These are phyloP conservation scores for Matsumyia berberina DNA, from an alignment of 2,888 invertebrate species.

Conservation along the genomic window DNA sequence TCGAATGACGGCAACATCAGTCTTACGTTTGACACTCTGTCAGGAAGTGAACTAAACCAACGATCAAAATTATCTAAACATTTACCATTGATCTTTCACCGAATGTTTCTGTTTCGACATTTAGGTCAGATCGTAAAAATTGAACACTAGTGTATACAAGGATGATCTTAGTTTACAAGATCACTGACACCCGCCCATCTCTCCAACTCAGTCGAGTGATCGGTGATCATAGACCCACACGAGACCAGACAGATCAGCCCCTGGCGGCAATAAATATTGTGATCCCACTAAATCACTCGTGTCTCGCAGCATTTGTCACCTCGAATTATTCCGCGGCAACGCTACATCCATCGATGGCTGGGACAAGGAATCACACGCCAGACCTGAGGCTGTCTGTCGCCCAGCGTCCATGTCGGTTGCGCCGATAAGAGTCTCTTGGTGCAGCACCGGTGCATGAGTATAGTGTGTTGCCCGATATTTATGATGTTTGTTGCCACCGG, in stretches of 20 bases:
- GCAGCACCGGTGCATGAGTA: background rate
- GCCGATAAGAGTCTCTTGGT: conserved; percentile 1
- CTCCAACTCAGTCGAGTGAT: background rate
- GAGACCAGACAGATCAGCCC: conserved; percentile 24
- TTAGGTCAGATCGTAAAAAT: conserved; percentile 15
- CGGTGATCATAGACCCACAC: background rate
- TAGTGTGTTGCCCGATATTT: conserved; percentile 19
- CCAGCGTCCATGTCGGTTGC: background rate
- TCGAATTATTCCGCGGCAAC: conserved; percentile 40
- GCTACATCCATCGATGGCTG: conserved; percentile 9
- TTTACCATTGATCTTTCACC: background rate
- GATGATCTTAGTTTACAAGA: background rate
- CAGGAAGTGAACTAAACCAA: background rate
- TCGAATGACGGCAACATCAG: too few relatives aligned
- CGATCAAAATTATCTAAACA: conserved; percentile 9
- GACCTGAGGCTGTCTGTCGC: background rate
- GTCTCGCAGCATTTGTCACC: conserved; percentile 60
- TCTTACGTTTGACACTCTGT: too few relatives aligned
- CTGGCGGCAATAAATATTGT: conserved; percentile 41
- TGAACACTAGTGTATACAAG: background rate
- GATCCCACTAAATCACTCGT: conserved; percentile 53
- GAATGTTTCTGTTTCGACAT: conserved; percentile 7
- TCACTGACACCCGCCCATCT: background rate
- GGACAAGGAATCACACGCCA: background rate
- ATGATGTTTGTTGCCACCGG: conserved; percentile 29